Percentiles rank a stretch among this genome's conserved stretches.
Conservation (phyloP, 2,113 vertebrate genomes). For the Psammodynastes pulverulentus region DNA sequence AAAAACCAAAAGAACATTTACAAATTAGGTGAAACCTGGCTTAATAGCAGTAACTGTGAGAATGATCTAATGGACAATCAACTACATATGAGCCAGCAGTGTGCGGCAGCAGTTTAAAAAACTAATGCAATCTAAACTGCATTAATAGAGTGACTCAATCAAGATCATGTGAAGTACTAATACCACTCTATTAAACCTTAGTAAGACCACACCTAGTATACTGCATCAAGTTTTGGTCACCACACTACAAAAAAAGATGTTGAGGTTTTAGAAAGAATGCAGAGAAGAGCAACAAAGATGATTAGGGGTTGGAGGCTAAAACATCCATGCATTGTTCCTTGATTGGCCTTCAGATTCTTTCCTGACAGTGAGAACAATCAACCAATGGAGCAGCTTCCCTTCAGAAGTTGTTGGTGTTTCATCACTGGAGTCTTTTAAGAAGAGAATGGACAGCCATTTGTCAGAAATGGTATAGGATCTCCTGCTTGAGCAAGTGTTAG, state of each 20-base stretch:
- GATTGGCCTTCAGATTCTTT: too few species aligned
- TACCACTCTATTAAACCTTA: background rate
- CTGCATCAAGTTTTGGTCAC: background rate
- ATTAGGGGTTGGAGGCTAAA: background rate
- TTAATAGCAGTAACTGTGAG: too few species aligned
- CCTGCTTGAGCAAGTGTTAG: background rate
- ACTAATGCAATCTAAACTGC: background rate
- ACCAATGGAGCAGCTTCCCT: background rate
- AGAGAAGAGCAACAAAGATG: background rate
- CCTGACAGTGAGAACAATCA: too few species aligned
- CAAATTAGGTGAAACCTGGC: too few species aligned
- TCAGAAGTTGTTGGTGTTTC: background rate
- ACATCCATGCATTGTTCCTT: background rate
- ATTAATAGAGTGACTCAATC: background rate
- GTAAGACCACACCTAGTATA: background rate
- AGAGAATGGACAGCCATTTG: background rate
- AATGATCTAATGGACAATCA: too few species aligned
- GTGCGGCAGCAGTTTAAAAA: too few species aligned
- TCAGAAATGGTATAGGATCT: background rate
- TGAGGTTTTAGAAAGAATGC: background rate
- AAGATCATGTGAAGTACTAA: background rate
- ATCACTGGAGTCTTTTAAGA: background rate
- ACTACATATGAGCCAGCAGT: too few species aligned
- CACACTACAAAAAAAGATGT: background rate
- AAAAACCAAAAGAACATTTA: too few species aligned